A percentile compares a stretch with the other conserved stretches of the same genome.
phyloP scores from a whole-genome alignment of 2,888 invertebrate genomes.

The Lycaena phlaeas region DNA sequence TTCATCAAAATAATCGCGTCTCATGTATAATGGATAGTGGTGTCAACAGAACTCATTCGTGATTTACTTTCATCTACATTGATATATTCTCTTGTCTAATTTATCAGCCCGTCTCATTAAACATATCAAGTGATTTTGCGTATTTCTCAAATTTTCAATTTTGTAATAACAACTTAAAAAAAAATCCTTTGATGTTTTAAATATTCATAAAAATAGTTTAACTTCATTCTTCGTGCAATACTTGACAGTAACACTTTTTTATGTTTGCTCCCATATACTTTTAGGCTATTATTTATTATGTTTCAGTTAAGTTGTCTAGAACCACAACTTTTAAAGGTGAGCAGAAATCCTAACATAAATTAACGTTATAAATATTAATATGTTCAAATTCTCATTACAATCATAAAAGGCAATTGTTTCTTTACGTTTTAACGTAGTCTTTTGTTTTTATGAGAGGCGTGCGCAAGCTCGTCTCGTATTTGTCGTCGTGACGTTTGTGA shows the following conservation, averaged over 20 bases:
- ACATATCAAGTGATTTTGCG: background rate
- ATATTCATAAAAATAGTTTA: no score
- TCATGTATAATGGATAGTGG: constrained; percentile 60
- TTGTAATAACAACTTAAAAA: no score
- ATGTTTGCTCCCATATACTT: no score
- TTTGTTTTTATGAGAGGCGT: constrained; percentile 49
- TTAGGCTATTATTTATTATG: no score
- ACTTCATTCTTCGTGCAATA: no score
- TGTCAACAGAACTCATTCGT: constrained; percentile 51
- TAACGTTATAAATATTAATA: constrained; percentile 34
- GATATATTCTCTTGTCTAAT: constrained; percentile 14
- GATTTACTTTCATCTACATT: constrained; percentile 42
- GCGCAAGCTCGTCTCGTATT: constrained; percentile 44
- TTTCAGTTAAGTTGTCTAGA: no score
- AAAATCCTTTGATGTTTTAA: no score
- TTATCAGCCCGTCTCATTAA: background rate
- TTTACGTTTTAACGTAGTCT: constrained; percentile 35
- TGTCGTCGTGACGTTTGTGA: constrained; percentile 35
- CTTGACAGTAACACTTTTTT: no score
- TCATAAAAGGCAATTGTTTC: constrained; percentile 63
- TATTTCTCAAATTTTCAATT: background rate
- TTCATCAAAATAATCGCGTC: constrained; percentile 68
- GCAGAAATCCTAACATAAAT: constrained; percentile 15
- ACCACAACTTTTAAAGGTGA: no score
- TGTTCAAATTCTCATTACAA: constrained; percentile 39